These are phyloP conservation scores for Phrynosoma platyrhinos DNA, from an alignment of 2,113 vertebrate species.

Conservation along the genomic window DNA sequence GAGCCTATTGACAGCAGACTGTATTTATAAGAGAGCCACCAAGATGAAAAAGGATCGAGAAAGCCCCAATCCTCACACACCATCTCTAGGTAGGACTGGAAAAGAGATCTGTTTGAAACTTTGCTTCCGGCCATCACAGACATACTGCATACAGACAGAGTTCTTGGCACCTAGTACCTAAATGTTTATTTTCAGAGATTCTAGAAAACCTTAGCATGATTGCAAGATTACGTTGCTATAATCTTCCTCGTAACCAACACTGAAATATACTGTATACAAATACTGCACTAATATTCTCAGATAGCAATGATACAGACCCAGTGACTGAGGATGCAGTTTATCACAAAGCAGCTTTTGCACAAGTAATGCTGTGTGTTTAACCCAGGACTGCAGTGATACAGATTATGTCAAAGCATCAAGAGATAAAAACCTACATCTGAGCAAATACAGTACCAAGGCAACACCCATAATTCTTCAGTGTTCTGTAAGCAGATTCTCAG, in stretches of 20 bases:
- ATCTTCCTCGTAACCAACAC: constrained; percentile 27
- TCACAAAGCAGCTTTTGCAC: not conserved
- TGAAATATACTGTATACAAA: not conserved
- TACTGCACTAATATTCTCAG: constrained; percentile 8
- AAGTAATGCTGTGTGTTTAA: not conserved
- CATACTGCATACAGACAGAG: not conserved
- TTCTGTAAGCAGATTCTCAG: too few relatives aligned
- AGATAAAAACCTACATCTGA: not conserved
- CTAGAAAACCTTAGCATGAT: not conserved
- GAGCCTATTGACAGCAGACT: too few relatives aligned
- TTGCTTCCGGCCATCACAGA: not conserved
- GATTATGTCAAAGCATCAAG: accelerated
- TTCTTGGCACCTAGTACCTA: too few relatives aligned
- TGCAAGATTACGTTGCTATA: not conserved
- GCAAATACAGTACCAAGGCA: not conserved
- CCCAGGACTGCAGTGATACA: not conserved
- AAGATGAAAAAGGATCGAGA: too few relatives aligned
- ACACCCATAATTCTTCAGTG: not conserved
- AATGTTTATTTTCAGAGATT: not conserved
- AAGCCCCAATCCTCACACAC: not conserved
- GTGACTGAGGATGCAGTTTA: accelerated
- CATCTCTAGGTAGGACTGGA: not conserved
- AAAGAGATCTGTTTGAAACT: not conserved
- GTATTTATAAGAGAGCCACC: too few relatives aligned
- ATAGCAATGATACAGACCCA: not conserved